These are phyloP conservation scores for Coecobrya sp. DNA, from an alignment of 2,888 invertebrate genomes.

Conservation along the genomic window DNA sequence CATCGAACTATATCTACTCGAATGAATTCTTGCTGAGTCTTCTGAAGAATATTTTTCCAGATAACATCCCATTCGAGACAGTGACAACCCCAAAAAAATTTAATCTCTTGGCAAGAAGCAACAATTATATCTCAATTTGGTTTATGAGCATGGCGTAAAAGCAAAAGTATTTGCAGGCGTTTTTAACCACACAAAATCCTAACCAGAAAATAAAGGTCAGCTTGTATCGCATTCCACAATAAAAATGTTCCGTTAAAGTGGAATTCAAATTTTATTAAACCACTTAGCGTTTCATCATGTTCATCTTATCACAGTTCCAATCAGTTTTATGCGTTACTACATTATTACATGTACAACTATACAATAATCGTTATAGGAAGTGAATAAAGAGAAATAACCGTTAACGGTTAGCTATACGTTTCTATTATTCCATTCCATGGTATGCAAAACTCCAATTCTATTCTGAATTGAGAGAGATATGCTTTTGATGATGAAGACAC, in stretches of 20 bases:
- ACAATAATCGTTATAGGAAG: neutral
- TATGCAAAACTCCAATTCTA: neutral
- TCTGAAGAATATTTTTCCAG: conserved; percentile 69
- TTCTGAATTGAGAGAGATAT: neutral
- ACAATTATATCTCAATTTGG: conserved; percentile 19
- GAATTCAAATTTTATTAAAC: conserved; percentile 74
- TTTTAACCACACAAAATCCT: neutral
- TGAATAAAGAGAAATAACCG: neutral
- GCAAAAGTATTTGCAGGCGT: neutral
- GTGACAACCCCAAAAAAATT: conserved; percentile 40
- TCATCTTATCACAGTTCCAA: conserved; percentile 65
- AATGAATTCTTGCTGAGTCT: neutral
- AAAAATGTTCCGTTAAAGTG: conserved; percentile 80
- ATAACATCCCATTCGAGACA: conserved; percentile 52
- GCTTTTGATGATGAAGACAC: neutral
- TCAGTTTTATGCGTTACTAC: conserved; percentile 65
- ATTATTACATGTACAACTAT: no score
- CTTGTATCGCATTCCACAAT: conserved; percentile 69
- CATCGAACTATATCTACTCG: neutral
- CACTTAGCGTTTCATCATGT: conserved; percentile 79
- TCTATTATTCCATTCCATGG: no score
- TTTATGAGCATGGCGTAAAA: neutral
- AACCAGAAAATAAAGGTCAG: conserved; percentile 18
- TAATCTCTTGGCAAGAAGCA: conserved; percentile 68
- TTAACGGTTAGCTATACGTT: neutral